Percentiles rank a stretch among this genome's conserved stretches.
Evolutionary conservation across 2,113 vertebrate genomes (phyloP).

Genomic region (Sturnus vulgaris): DNA sequence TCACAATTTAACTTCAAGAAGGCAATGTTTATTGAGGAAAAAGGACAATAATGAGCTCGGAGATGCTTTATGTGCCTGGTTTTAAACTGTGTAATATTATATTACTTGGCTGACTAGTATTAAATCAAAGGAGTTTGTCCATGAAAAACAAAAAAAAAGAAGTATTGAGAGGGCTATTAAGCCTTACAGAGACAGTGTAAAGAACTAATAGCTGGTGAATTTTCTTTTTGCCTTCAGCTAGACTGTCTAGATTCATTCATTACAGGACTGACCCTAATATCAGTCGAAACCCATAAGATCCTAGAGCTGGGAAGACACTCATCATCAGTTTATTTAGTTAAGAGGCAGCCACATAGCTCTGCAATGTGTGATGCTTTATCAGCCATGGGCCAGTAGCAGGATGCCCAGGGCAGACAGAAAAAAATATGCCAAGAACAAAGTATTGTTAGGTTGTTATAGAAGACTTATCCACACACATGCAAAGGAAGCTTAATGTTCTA

Average conservation of each 20-base stretch:
- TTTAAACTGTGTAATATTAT: not conserved
- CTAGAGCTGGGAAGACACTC: not conserved
- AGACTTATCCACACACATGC: fast-evolving
- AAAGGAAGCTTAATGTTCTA: not conserved
- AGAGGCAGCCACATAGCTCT: not conserved
- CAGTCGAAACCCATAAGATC: not conserved
- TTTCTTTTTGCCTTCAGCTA: not conserved
- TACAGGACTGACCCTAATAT: not conserved
- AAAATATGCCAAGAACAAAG: not conserved
- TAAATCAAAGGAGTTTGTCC: not conserved
- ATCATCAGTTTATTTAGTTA: not conserved
- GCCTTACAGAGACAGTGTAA: not conserved
- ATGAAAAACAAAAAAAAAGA: not conserved
- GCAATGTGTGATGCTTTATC: not conserved
- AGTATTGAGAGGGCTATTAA: not conserved
- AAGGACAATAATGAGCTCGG: not conserved
- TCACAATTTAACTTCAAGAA: not conserved
- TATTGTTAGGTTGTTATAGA: not conserved
- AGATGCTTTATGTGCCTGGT: not conserved
- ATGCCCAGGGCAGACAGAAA: not conserved
- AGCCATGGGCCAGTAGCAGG: not conserved
- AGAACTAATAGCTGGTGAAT: not conserved
- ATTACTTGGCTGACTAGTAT: not conserved
- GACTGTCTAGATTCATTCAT: not conserved
- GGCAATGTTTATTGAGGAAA: not conserved